A percentile compares a stretch with the other conserved stretches of the same genome.
These are phyloP conservation scores for Aegithalos caudatus DNA, from an alignment of 2,113 vertebrate species.

Conservation along the genomic window DNA sequence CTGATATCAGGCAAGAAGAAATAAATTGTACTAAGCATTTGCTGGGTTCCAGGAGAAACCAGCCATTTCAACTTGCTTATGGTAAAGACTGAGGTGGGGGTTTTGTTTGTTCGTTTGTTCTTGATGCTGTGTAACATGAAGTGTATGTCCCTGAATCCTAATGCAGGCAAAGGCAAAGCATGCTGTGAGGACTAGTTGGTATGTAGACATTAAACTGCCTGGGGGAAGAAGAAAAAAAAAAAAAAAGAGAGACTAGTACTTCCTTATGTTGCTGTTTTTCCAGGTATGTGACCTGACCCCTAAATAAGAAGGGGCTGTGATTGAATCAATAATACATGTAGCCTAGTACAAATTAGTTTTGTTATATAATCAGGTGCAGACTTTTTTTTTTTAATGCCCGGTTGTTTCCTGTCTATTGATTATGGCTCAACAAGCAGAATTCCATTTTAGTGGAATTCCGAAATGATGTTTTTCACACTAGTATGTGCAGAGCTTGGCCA, in stretches of 20 bases:
- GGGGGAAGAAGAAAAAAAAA: not conserved
- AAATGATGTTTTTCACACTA: not conserved
- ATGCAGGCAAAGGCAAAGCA: not conserved
- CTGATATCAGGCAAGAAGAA: not conserved
- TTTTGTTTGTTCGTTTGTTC: not conserved
- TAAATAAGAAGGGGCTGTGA: not conserved
- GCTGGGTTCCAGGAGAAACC: not conserved
- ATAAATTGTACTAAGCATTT: not conserved
- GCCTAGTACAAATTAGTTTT: not conserved
- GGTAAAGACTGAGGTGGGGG: not conserved
- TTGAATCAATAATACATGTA: not conserved
- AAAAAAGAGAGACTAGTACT: rapidly evolving
- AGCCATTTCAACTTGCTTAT: not conserved
- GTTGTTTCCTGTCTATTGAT: not conserved
- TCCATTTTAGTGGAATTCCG: not conserved
- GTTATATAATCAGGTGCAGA: not conserved
- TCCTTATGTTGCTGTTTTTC: not conserved
- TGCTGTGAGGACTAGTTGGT: not conserved
- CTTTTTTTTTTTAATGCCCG: not conserved
- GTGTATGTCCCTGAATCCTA: not conserved
- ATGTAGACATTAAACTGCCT: not conserved
- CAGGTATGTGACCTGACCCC: not conserved
- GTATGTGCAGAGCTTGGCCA: not conserved
- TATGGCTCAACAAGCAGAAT: not conserved
- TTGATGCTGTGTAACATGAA: not conserved